Percentiles rank a stretch among this genome's conserved stretches.
Evolutionary conservation across 2,888 invertebrate genomes (phyloP).

Genomic region (Drosophila pullipes): DNA sequence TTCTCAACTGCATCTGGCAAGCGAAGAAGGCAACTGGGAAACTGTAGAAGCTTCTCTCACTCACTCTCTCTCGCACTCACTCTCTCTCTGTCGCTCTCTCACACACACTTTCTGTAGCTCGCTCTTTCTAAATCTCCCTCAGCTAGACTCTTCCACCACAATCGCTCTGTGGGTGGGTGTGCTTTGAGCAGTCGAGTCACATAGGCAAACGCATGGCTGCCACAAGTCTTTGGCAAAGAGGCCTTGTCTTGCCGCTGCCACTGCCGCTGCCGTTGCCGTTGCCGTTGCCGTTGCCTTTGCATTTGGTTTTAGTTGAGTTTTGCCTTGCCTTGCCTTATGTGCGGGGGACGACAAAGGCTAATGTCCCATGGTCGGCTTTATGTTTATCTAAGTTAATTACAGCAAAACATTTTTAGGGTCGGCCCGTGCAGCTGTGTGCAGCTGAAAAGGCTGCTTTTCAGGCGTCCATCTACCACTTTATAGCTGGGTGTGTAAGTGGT

Average conservation of each 20-base stretch:
- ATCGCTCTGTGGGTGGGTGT: slow-evolving; percentile 27
- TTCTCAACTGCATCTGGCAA: slow-evolving; percentile 56
- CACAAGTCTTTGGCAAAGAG: slow-evolving; percentile 34
- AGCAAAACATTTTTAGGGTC: slow-evolving; percentile 77
- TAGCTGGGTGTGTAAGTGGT: slow-evolving; percentile 18
- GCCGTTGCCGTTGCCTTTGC: not conserved
- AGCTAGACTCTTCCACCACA: slow-evolving; percentile 4
- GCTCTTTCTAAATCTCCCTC: not conserved
- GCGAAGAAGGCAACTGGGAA: slow-evolving; percentile 26
- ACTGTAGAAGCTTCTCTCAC: slow-evolving; percentile 10
- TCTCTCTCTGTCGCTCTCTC: not conserved
- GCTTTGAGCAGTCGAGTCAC: slow-evolving; percentile 16
- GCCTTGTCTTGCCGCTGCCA: not conserved
- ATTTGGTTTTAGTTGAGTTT: not conserved
- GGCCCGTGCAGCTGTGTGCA: slow-evolving; percentile 54
- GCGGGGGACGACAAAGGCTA: slow-evolving; percentile 47
- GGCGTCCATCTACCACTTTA: slow-evolving; percentile 50
- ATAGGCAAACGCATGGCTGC: slow-evolving; percentile 40
- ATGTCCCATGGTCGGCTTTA: slow-evolving; percentile 59
- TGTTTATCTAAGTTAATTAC: slow-evolving; percentile 82
- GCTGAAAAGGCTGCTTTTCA: slow-evolving; percentile 39
- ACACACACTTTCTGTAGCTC: not conserved
- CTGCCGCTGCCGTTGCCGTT: not conserved
- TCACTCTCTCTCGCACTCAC: not conserved
- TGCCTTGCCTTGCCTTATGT: not conserved